Percentiles rank a stretch among this genome's conserved stretches.
These are phyloP conservation scores for Phocides pigmalion DNA, from an alignment of 1,140 invertebrate species.

Conservation along the genomic window DNA sequence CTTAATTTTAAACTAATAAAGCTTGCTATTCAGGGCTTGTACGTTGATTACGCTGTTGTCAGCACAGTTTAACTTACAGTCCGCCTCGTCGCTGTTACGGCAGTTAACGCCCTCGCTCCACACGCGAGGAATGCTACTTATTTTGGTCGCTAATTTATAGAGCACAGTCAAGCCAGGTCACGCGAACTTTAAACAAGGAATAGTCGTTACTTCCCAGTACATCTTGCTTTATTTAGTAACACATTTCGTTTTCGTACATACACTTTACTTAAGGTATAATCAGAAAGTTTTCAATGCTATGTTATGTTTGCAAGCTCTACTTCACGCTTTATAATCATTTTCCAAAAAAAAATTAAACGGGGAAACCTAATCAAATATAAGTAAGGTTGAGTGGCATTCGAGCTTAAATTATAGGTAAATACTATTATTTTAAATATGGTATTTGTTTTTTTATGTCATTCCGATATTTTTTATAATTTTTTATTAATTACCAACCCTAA, in stretches of 20 bases:
- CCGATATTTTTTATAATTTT: no score
- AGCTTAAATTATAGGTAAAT: no score
- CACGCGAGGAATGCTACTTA: constrained; percentile 49
- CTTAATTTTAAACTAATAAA: not conserved
- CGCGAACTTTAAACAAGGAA: constrained; percentile 26
- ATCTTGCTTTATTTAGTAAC: constrained; percentile 8
- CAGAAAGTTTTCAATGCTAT: not conserved
- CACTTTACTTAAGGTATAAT: not conserved
- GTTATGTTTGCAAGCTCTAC: no score
- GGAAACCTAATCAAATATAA: no score
- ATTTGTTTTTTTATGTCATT: no score
- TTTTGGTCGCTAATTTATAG: constrained; percentile 64
- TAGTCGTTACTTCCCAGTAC: constrained; percentile 1
- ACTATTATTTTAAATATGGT: no score
- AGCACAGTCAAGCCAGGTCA: constrained; percentile 35
- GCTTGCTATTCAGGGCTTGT: constrained; percentile 15
- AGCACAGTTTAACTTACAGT: constrained; percentile 30
- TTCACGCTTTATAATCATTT: no score
- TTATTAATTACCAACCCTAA: no score
- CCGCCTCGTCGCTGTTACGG: constrained; percentile 38
- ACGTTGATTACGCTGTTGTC: constrained; percentile 21
- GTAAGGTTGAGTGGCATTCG: no score
- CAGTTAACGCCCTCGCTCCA: constrained; percentile 52
- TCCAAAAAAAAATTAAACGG: no score
- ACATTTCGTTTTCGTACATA: not conserved